Evolutionary conservation across 2,888 invertebrate species (phyloP).

Genomic region (Drosophila aldrichi): DNA sequence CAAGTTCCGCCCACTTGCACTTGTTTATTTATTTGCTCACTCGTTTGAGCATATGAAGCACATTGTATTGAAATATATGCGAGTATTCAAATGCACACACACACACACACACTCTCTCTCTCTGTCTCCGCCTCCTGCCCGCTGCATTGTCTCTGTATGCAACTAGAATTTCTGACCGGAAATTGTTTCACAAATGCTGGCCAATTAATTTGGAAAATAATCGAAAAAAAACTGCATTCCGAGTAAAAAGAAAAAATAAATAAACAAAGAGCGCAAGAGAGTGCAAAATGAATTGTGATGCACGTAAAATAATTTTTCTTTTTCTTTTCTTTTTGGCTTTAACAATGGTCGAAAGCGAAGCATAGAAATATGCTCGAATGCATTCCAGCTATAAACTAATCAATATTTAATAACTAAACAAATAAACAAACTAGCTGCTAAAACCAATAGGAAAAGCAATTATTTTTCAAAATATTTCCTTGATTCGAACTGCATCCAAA

Average conservation of each 20-base stretch:
- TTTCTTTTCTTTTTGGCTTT: background rate
- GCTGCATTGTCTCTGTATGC: slow-evolving; percentile 47
- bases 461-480: background rate
- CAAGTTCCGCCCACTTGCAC: background rate
- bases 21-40: slow-evolving; percentile 39
- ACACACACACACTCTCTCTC: background rate
- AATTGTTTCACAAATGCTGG: slow-evolving; percentile 75
- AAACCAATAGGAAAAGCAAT: background rate
- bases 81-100: slow-evolving; percentile 48
- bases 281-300: slow-evolving; percentile 33
- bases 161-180: slow-evolving; percentile 74
- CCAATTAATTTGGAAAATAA: slow-evolving; percentile 74
- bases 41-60: slow-evolving; percentile 39
- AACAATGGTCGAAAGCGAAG: slow-evolving; percentile 21
- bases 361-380: background rate
- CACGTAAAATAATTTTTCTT: slow-evolving; percentile 17
- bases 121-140: background rate
- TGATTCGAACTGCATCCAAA: background rate
- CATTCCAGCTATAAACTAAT: slow-evolving; percentile 4
- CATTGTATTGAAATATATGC: slow-evolving; percentile 55
- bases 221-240: slow-evolving; percentile 32
- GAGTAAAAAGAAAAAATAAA: slow-evolving; percentile 1
- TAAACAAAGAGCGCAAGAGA: slow-evolving; percentile 3
- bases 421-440: background rate
- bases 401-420: background rate